Percentiles rank a stretch among this genome's conserved stretches.
phyloP scores from a whole-genome alignment of 2,113 vertebrate genomes.

The Poicephalus gulielmi region DNA sequence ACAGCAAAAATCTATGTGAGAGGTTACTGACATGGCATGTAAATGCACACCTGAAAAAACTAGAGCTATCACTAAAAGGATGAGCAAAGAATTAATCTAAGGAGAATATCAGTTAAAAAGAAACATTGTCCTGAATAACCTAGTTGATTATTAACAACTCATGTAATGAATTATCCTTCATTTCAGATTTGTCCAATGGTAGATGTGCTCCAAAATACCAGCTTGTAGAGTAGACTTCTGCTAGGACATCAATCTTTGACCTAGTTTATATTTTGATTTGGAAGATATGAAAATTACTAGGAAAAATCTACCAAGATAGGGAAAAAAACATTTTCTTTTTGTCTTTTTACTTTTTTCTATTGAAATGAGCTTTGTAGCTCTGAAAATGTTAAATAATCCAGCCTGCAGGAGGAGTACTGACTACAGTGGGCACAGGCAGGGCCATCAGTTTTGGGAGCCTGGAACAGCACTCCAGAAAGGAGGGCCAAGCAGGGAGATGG shows the following conservation, averaged over 20 bases:
- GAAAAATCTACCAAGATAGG: not conserved
- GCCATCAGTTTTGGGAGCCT: accelerated
- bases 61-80: not conserved
- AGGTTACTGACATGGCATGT: slow-evolving; percentile 66
- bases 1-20: slow-evolving; percentile 71
- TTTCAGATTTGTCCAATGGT: not conserved
- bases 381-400: not conserved
- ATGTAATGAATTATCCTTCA: not conserved
- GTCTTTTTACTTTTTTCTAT: not conserved
- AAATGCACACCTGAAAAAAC: not conserved
- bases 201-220: not conserved
- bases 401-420: accelerated
- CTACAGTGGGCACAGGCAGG: accelerated
- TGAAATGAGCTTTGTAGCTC: not conserved
- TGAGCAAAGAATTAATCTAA: not conserved
- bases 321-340: not conserved
- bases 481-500: not conserved
- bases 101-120: not conserved
- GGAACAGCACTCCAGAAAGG: too few relatives aligned
- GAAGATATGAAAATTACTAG: not conserved
- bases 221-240: not conserved
- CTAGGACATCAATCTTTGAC: not conserved
- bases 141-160: not conserved
- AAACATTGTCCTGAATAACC: not conserved
- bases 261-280: slow-evolving; percentile 13